Conservation (phyloP, 2,797 vertebrate genomes). For the Distichodus sexfasciatus region DNA sequence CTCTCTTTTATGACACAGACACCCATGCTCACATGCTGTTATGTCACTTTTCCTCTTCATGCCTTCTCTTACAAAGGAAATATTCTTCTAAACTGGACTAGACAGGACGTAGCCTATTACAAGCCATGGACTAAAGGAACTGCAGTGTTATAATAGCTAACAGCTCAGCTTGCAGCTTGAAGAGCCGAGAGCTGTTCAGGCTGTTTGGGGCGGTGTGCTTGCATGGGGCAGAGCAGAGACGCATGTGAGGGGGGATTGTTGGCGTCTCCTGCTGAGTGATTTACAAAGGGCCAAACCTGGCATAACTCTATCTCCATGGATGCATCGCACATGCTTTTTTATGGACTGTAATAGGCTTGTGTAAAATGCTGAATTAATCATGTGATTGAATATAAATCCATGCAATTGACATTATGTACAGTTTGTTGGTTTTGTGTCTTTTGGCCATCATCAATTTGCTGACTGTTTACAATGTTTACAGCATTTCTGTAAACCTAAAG, state of each 20-base stretch:
- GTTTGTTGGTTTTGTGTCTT: conserved; percentile 43
- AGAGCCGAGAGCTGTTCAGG: conserved; percentile 8
- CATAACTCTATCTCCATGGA: conserved; percentile 41
- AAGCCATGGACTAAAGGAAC: background rate
- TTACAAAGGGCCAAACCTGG: conserved; percentile 36
- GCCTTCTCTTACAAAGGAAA: conserved; percentile 2
- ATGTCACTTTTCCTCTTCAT: background rate
- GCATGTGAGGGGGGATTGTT: conserved; percentile 1
- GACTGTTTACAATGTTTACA: background rate
- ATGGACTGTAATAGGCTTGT: conserved; percentile 51
- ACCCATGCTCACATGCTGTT: background rate
- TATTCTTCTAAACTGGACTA: background rate
- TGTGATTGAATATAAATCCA: conserved; percentile 52
- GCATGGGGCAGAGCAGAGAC: conserved; percentile 22
- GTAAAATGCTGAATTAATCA: conserved; percentile 48
- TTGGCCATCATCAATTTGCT: too few species aligned
- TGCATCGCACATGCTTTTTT: conserved; percentile 53
- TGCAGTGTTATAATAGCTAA: conserved; percentile 18
- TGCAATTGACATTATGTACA: conserved; percentile 56
- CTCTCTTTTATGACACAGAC: background rate
- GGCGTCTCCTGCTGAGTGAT: conserved; percentile 23
- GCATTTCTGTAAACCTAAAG: too few species aligned
- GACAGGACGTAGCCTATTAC: background rate
- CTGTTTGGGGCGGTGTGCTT: conserved; percentile 2
- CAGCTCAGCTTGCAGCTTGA: conserved; percentile 24